phyloP scores from a whole-genome alignment of 2,888 invertebrate genomes.

The Ochropleura plecta region DNA sequence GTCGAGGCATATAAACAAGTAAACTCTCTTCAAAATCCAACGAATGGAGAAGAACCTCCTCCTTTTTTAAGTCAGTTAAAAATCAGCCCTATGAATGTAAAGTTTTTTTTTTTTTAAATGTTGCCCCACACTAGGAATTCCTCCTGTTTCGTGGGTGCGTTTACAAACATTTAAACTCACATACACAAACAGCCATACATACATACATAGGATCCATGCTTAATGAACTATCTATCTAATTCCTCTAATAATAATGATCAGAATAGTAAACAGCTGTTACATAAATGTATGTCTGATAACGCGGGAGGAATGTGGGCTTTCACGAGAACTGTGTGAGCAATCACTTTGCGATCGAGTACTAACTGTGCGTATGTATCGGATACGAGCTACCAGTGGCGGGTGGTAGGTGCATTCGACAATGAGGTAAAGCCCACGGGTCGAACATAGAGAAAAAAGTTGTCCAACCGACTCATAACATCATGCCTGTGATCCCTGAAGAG shows the following conservation, averaged over 20 bases:
- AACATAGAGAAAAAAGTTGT: neutral
- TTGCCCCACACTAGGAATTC: too few species aligned
- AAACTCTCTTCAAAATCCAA: too few species aligned
- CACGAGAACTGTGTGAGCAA: constrained; percentile 62
- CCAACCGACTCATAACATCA: too few species aligned
- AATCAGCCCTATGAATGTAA: too few species aligned
- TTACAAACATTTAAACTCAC: too few species aligned
- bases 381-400: constrained; percentile 25
- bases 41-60: too few species aligned
- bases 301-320: constrained; percentile 64
- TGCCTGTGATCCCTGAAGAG: too few species aligned
- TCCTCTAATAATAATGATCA: constrained; percentile 67
- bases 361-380: constrained; percentile 45
- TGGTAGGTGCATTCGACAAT: constrained; percentile 20
- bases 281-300: constrained; percentile 60
- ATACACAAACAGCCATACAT: too few species aligned
- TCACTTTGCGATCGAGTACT: constrained; percentile 58
- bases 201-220: constrained; percentile 26
- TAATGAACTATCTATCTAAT: constrained; percentile 66
- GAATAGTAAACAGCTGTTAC: constrained; percentile 65
- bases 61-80: too few species aligned
- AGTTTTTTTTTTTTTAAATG: too few species aligned
- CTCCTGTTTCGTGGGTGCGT: too few species aligned
- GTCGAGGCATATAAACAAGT: too few species aligned
- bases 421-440: neutral